phyloP scores from a whole-genome alignment of 2,113 vertebrate genomes.

The Hirundichthys speculiger region DNA sequence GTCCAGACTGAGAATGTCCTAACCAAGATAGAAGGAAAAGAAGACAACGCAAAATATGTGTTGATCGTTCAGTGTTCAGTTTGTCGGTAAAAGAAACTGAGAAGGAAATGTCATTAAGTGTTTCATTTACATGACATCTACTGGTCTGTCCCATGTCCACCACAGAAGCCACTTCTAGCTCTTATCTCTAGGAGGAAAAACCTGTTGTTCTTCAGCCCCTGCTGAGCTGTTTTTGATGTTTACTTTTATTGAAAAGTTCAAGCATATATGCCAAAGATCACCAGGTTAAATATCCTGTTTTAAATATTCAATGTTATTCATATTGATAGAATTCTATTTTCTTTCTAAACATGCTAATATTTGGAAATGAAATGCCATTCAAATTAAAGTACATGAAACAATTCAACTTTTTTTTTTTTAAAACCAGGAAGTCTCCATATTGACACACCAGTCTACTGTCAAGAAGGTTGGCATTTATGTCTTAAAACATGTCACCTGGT shows the following conservation, averaged over 20 bases:
- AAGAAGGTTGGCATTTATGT: slow-evolving; percentile 2
- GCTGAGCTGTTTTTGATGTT: neutral
- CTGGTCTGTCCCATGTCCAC: slow-evolving; percentile 7
- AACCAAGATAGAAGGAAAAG: neutral
- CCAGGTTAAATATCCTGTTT: too few species aligned
- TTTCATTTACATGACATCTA: neutral
- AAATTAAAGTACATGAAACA: neutral
- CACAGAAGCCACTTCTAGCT: slow-evolving; percentile 1
- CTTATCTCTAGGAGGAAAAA: neutral
- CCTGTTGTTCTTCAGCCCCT: neutral
- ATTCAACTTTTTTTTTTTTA: neutral
- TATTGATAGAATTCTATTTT: neutral
- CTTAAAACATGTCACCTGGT: slow-evolving; percentile 14
- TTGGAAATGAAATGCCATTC: neutral
- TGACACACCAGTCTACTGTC: slow-evolving; percentile 28
- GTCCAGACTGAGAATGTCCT: neutral
- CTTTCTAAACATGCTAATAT: neutral
- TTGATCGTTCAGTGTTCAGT: neutral
- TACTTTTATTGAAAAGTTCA: slow-evolving; percentile 5
- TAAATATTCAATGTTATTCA: too few species aligned
- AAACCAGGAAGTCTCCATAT: neutral
- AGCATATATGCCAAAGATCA: neutral
- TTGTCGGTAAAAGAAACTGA: too few species aligned
- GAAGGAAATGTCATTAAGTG: too few species aligned
- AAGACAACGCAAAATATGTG: slow-evolving; percentile 1